Evolutionary conservation across 92 coral and sea anemone genomes (phyloP), one percentile per base, ranked within the genome.

Genomic region (Zoanthus solanderi): DNA sequence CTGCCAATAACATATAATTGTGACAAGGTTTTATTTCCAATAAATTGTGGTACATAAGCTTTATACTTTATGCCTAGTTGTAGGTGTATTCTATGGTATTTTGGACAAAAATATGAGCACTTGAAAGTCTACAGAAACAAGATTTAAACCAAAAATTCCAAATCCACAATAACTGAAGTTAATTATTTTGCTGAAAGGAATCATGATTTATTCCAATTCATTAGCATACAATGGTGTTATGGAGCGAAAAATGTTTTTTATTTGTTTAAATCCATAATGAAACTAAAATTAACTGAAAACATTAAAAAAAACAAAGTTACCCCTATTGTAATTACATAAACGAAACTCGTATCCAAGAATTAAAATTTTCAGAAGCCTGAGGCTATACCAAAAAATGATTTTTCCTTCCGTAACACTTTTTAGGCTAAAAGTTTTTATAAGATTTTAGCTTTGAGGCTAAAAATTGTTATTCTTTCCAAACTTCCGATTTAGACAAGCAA

Each of bases 381-480:
- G 37, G 79, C 30, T 48, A 28, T 30, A 75, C 63, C 63, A 32
- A 75, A 75, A 48, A 7, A 18, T 16, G 48, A 50, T 75, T 75
- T 75, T 75, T 17, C 63, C 63, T 44, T 47, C 60, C 16, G 31
- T 48, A 75, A 75, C 79, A 74, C 50, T 23, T 75, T 75, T 46
- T 75, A 7, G 63, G 79, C 9, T 1, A 75, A 75, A 75, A 75
- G 79, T 75, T 75, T 75, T 75, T 13, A 75, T 75, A 47, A 75
- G 28, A 9, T 50, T 75, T 75, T 47, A 47, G 4, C 79, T 75
- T 12, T 48, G 47, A 75, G 63, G 79, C 79, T 23, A 75, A 75
- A 75, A 75, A 75, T 75, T 75, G 79, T 75, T 75, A 50, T 75
- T 47, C 50, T 16, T 48, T 73, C 56, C 78, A 34, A 73, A 73